Percentiles rank a stretch among this genome's conserved stretches.
Conservation (phyloP, 2,888 invertebrate species). For the Dioctria linearis region DNA sequence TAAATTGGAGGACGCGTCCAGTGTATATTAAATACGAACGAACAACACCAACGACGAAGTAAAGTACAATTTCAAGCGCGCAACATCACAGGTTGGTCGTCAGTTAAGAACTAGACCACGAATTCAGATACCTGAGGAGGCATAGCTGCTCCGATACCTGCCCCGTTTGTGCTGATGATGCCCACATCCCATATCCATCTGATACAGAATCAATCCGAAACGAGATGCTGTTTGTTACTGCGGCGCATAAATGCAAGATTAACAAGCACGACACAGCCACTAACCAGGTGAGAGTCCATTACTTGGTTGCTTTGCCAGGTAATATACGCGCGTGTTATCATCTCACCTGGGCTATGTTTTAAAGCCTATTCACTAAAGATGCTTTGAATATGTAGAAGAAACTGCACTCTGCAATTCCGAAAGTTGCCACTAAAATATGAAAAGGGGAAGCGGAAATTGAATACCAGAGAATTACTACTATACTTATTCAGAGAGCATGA, state of each 20-base stretch:
- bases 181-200: constrained; percentile 45
- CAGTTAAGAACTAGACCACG: constrained; percentile 53
- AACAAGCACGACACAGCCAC: constrained; percentile 39
- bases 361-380: constrained; percentile 21
- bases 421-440: background rate
- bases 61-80: constrained; percentile 16
- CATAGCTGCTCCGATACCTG: constrained; percentile 49
- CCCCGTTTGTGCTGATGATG: constrained; percentile 39
- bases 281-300: constrained; percentile 42
- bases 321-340: constrained; percentile 15
- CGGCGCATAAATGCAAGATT: constrained; percentile 45
- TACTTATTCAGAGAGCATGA: too few relatives aligned
- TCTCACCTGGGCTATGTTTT: constrained; percentile 27
- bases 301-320: constrained; percentile 4
- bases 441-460: constrained; percentile 39
- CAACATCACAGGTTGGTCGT: constrained; percentile 52
- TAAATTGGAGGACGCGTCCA: constrained; percentile 28
- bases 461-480: constrained; percentile 14
- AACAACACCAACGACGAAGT: background rate
- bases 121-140: constrained; percentile 53
- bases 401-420: constrained; percentile 6
- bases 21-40: background rate
- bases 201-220: constrained; percentile 43
- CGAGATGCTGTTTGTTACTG: constrained; percentile 40
- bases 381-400: constrained; percentile 5